phyloP scores from a whole-genome alignment of 1,140 invertebrate genomes.

The Mercenaria mercenaria region DNA sequence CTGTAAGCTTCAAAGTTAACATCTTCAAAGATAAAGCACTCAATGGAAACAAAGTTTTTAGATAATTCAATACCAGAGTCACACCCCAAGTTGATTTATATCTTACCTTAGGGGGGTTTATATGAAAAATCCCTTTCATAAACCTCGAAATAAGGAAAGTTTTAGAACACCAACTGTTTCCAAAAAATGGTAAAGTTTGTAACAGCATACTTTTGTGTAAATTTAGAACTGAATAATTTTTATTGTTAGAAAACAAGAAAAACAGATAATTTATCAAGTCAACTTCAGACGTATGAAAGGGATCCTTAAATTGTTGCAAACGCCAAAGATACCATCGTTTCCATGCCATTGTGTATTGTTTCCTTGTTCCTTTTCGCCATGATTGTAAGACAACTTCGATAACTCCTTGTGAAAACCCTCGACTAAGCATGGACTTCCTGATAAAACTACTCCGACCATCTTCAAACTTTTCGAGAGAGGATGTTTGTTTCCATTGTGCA shows the following conservation, averaged over 20 bases:
- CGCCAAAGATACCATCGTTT: background rate
- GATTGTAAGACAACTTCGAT: background rate
- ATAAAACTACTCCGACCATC: background rate
- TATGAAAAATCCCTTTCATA: background rate
- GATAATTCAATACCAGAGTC: background rate
- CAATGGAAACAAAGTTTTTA: background rate
- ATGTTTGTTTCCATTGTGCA: slow-evolving; percentile 15
- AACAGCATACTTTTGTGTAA: background rate
- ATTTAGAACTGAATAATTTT: background rate
- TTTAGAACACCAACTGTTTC: background rate
- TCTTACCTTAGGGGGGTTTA: background rate
- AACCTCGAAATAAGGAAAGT: background rate
- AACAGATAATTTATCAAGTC: background rate
- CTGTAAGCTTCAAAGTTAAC: background rate
- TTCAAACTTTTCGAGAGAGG: background rate
- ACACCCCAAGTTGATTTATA: background rate
- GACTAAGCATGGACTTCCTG: background rate
- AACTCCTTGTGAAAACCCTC: background rate
- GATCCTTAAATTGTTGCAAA: background rate
- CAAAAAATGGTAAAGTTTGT: background rate
- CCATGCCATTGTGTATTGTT: background rate
- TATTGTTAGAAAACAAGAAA: background rate
- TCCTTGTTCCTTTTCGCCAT: background rate
- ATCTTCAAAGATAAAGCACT: background rate
- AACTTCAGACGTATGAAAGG: background rate